Base-by-base conservation (phyloP, 1,140 invertebrate species). In the Neodiprion fabricii region DNA sequence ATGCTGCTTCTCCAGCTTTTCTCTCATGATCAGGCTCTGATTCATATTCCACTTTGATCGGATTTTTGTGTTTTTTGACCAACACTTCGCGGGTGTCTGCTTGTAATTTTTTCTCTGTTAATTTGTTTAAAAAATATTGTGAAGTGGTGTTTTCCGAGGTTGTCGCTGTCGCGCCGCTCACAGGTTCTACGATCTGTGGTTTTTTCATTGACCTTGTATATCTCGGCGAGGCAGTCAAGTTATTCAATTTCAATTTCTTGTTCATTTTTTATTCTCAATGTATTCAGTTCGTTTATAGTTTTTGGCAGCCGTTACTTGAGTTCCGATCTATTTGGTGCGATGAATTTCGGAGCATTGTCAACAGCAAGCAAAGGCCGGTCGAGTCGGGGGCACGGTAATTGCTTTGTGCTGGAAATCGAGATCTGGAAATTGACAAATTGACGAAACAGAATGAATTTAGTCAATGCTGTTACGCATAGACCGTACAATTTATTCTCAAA, bases 121-220 rank as follows among this genome's bases (percentile, higher is more conserved):
- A 40, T 40, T 40, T 40, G 4, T 17, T 17, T 14, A 5, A 40
- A 40, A 86, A 85, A 78, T 83, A 86, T 61, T 80, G 71, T 0
- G 84, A 85, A 2, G 78, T 81, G 48, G 79, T 75, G 0, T 61
- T 75, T 49, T 73, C 48, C 0, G 72, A 68, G 7, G 74, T 28
- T 11, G 74, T 69, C 17, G 67, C 65, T 40, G 28, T 40, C 28
- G 28, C 1, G 5, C 5, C 28, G 28, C 28, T 40, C 28, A 40
- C 28, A 40, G 28, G 28, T 40, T 40, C 28, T 7, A 9, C 53
- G n/a, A 14, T 48, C 14, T 66, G 0, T 14, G 71, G 75, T 76
- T 78, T 81, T 66, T 17, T 28, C 12, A 61, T 61, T 3, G 79
- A 79, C 74, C 78, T 79, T 68, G 77, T 76, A 21, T 67, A 70